Conservation (phyloP, 2,888 invertebrate species). For the Dione juno region DNA sequence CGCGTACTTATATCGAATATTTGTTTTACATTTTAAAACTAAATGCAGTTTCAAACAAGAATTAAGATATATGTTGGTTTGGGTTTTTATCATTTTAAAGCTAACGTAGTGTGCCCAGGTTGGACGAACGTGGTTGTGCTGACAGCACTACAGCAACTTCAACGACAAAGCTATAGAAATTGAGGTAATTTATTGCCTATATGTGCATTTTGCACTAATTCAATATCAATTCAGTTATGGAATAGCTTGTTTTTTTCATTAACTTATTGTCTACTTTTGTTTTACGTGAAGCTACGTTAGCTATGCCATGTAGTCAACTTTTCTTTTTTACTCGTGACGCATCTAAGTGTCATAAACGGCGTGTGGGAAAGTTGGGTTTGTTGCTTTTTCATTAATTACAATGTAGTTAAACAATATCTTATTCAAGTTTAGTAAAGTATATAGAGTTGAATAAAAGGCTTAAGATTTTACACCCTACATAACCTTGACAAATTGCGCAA, state of each 20-base stretch:
- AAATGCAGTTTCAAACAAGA: constrained; percentile 52
- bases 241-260: neutral
- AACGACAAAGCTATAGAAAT: constrained; percentile 57
- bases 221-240: neutral
- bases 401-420: neutral
- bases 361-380: constrained; percentile 53
- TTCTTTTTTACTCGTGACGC: constrained; percentile 73
- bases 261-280: constrained; percentile 8
- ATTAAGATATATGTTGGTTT: constrained; percentile 53
- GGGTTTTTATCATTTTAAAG: constrained; percentile 55
- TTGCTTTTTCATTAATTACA: neutral
- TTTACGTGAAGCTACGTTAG: constrained; percentile 17
- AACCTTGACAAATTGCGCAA: constrained; percentile 29
- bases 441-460: neutral
- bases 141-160: constrained; percentile 61
- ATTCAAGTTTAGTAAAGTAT: neutral
- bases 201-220: constrained; percentile 16
- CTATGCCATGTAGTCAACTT: constrained; percentile 51
- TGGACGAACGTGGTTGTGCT: constrained; percentile 80
- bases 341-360: constrained; percentile 59
- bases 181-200: constrained; percentile 30
- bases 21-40: constrained; percentile 59
- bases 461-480: constrained; percentile 13
- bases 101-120: constrained; percentile 62
- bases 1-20: constrained; percentile 64